A percentile compares a stretch with the other conserved stretches of the same genome.
Evolutionary conservation across 2,888 invertebrate genomes (phyloP).

Genomic region (Palloptera scutellata): DNA sequence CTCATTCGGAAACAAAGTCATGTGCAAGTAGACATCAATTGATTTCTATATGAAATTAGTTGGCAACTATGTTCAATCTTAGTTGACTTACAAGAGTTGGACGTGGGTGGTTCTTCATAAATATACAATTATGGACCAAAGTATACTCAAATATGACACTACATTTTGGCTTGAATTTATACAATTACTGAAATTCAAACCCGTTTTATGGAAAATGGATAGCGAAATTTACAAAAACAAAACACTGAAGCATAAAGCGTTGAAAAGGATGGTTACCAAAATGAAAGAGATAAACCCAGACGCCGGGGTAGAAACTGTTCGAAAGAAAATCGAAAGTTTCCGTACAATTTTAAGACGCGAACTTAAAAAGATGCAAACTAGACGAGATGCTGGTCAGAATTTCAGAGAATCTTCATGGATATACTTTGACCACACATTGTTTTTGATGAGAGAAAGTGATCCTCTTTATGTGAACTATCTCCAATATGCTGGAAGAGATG

Average conservation of each 20-base stretch:
- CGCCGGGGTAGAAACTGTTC: constrained; percentile 29
- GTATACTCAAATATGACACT: too few species aligned
- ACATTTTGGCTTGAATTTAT: constrained; percentile 38
- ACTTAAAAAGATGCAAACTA: not conserved
- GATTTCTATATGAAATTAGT: too few species aligned
- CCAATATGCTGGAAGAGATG: too few species aligned
- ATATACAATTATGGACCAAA: too few species aligned
- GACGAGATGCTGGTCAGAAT: not conserved
- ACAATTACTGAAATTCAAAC: constrained; percentile 30
- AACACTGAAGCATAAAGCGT: constrained; percentile 30
- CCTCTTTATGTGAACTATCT: too few species aligned
- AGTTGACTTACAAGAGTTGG: too few species aligned
- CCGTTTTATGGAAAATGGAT: constrained; percentile 39
- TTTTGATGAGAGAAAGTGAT: not conserved
- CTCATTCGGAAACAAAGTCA: too few species aligned
- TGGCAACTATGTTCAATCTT: too few species aligned
- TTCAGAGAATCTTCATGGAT: constrained; percentile 12
- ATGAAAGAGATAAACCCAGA: constrained; percentile 30
- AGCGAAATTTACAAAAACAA: constrained; percentile 34
- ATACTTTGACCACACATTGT: constrained; percentile 3
- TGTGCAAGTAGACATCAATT: too few species aligned
- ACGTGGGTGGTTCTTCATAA: too few species aligned
- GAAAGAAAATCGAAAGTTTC: constrained; percentile 34
- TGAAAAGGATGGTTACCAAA: constrained; percentile 28
- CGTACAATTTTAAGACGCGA: constrained; percentile 13